Evolutionary conservation across 2,888 invertebrate genomes (phyloP), one percentile per base, ranked within the genome.

Genomic region (Oithona nana): DNA sequence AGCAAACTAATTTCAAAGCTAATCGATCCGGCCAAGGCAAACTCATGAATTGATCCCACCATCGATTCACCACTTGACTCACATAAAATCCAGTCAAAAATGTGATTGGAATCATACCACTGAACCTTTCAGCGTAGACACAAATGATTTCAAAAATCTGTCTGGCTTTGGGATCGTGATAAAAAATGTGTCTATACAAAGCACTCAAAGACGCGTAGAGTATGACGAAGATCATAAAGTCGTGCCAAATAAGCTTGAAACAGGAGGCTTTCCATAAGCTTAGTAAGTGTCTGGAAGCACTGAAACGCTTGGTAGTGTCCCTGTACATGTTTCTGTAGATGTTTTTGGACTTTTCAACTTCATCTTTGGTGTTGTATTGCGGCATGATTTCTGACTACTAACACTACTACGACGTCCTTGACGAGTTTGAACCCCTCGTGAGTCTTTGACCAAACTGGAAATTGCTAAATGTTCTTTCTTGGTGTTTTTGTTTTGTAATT

Each of bases 81-180:
- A 73, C 71, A 65, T 72, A 73, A 66, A 73, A 73, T 13, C 73
- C 73, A 24, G 73, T 70, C 28, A 73, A 71, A 65, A 73, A 73
- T 1, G 73, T 70, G 8, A 73, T 66, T 0, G 73, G 73, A 24
- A 73, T 73, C 48, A 71, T 66, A 64, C 66, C 68, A 50, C 68
- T 70, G 66, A 69, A 71, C 16, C 54, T 22, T 24, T 26, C 26
- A 22, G 54, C 54, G 26, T 24, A 54, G n/a, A 54, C 54, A 54
- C 54, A 54, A 22, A 54, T 22, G 24, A 54, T 54, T 54, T 54
- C 54, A 54, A 54, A 54, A 2, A 54, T 2, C 3, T 1, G 24
- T 54, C 54, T n/a, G 16, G 54, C 22, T 26, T 54, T 26, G 22
- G 4, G 54, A 4, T 54, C 26, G 16, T 64, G 64, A 26, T 65